These are phyloP conservation scores for Nomada ferruginata DNA, from an alignment of 2,888 invertebrate species.

Conservation along the genomic window DNA sequence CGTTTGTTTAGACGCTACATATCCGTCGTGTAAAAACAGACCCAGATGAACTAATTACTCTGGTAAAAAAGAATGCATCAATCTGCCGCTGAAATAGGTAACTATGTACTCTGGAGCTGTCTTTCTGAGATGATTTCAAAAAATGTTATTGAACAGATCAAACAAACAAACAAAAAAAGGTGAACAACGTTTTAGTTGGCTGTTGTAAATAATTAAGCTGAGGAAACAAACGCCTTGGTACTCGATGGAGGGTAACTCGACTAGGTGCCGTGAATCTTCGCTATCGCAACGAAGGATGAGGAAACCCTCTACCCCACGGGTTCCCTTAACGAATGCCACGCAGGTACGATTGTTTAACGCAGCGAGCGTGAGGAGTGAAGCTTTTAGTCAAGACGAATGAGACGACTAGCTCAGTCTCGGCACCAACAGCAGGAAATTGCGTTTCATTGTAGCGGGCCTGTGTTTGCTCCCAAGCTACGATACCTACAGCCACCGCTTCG, in stretches of 20 bases:
- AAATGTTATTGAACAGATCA: too few species aligned
- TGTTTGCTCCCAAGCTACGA: conserved; percentile 81
- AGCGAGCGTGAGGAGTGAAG: conserved; percentile 77
- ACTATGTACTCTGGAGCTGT: too few species aligned
- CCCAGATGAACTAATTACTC: too few species aligned
- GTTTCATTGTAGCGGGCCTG: conserved; percentile 83
- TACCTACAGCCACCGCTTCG: conserved; percentile 69
- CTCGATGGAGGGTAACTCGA: conserved; percentile 53
- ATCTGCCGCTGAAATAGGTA: too few species aligned
- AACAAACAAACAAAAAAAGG: not conserved
- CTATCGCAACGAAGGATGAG: conserved; percentile 46
- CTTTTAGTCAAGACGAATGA: conserved; percentile 81
- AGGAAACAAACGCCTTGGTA: conserved; percentile 55
- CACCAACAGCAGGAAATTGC: conserved; percentile 82
- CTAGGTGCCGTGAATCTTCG: conserved; percentile 63
- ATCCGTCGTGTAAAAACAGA: too few species aligned
- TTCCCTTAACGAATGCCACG: conserved; percentile 76
- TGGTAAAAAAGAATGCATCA: too few species aligned
- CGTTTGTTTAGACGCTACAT: too few species aligned
- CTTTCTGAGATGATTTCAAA: too few species aligned
- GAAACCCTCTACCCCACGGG: conserved; percentile 32
- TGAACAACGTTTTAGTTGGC: conserved; percentile 11
- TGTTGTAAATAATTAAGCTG: conserved; percentile 56
- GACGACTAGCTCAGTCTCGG: conserved; percentile 75
- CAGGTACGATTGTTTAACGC: conserved; percentile 79